Percentiles rank a stretch among this genome's conserved stretches.
Conservation (phyloP, 1,140 invertebrate species). For the Penaeus japonicus region DNA sequence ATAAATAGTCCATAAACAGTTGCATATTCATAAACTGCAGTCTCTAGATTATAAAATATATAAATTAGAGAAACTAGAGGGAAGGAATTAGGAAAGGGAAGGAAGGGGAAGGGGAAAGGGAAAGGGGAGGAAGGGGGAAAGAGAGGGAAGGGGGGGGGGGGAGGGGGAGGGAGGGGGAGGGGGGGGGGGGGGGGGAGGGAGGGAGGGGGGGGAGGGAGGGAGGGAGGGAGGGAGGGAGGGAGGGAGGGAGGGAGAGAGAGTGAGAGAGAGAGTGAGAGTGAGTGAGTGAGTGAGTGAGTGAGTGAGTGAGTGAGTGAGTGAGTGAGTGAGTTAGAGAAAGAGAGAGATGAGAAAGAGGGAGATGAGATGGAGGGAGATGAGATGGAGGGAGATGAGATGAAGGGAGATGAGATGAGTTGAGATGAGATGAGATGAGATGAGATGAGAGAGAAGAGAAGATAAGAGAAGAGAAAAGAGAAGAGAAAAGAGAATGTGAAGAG, state of each 20-base stretch:
- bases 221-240: background rate
- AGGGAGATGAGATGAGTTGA: no score
- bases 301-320: background rate
- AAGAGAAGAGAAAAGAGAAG: background rate
- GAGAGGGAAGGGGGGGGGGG: slow-evolving; percentile 1
- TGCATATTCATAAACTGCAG: no score
- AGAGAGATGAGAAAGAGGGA: background rate
- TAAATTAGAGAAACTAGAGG: background rate
- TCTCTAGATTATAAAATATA: no score
- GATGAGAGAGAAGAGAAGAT: background rate
- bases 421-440: no score
- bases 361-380: background rate
- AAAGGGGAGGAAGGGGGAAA: background rate
- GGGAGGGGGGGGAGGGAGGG: background rate
- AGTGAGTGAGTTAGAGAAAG: no score
- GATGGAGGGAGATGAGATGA: background rate
- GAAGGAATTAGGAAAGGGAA: background rate
- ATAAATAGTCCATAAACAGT: no score
- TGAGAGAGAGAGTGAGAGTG: background rate
- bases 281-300: no score
- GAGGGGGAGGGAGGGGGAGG: no score
- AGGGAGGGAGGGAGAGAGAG: no score
- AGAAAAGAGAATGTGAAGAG: no score
- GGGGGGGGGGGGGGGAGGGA: background rate
- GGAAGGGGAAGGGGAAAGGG: background rate